These are phyloP conservation scores for Acrossocheilus fasciatus DNA, from an alignment of 2,797 vertebrate species.

Conservation along the genomic window DNA sequence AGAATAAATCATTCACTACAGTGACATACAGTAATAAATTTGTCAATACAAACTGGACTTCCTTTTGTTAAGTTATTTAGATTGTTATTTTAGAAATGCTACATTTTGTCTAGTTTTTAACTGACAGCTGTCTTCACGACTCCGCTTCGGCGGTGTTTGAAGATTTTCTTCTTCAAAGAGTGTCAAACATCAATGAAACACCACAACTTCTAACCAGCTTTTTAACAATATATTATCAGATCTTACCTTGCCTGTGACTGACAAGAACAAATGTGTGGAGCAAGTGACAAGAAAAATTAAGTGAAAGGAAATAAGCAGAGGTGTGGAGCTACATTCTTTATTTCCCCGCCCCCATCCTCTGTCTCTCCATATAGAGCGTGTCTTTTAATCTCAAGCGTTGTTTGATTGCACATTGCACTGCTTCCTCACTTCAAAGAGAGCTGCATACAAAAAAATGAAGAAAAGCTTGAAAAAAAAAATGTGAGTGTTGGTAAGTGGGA, in stretches of 20 bases:
- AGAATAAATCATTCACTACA: neutral
- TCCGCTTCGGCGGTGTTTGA: neutral
- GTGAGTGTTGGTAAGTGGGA: slow-evolving; percentile 63
- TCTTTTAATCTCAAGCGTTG: slow-evolving; percentile 65
- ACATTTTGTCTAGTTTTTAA: neutral
- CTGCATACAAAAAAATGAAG: slow-evolving; percentile 49
- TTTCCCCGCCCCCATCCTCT: slow-evolving; percentile 54
- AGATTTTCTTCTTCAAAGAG: slow-evolving; percentile 2
- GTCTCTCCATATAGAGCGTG: slow-evolving; percentile 66
- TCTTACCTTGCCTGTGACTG: slow-evolving; percentile 58
- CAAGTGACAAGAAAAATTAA: slow-evolving; percentile 65
- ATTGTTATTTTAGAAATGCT: neutral
- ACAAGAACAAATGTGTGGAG: slow-evolving; percentile 33
- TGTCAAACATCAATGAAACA: slow-evolving; percentile 2
- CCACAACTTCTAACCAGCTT: slow-evolving; percentile 18
- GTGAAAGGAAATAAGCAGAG: slow-evolving; percentile 76
- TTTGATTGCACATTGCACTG: slow-evolving; percentile 70
- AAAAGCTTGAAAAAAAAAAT: slow-evolving; percentile 58
- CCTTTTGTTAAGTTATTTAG: neutral
- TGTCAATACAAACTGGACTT: neutral
- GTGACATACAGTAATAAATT: neutral
- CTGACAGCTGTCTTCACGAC: neutral
- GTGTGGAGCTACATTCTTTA: slow-evolving; percentile 61
- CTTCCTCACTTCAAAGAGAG: slow-evolving; percentile 81
- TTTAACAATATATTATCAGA: slow-evolving; percentile 24